These are phyloP conservation scores for Synergus umbraculus DNA, from an alignment of 2,888 invertebrate species.

Conservation along the genomic window DNA sequence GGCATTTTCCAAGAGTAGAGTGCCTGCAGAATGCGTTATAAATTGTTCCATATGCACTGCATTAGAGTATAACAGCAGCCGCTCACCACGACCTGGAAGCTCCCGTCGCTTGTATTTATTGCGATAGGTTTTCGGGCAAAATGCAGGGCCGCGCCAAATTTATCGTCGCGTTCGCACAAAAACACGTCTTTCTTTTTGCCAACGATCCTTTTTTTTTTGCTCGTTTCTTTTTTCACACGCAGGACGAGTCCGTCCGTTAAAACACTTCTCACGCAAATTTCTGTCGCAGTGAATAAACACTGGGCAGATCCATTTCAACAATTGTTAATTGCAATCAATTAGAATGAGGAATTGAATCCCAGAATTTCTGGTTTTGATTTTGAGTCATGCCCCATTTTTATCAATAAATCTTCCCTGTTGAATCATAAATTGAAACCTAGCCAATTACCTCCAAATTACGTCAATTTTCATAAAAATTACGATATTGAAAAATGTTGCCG, in stretches of 20 bases:
- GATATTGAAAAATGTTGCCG: background rate
- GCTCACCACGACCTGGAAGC: conserved; percentile 53
- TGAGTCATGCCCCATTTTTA: background rate
- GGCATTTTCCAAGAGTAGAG: background rate
- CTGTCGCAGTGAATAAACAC: conserved; percentile 42
- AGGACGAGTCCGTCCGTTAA: conserved; percentile 30
- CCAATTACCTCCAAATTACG: too few relatives aligned
- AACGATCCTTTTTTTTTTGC: conserved; percentile 25
- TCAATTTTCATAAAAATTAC: background rate
- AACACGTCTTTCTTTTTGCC: conserved; percentile 47
- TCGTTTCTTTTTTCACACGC: conserved; percentile 41
- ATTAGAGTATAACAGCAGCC: conserved; percentile 69
- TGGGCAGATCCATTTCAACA: background rate
- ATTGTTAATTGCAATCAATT: conserved; percentile 15
- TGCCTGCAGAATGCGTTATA: conserved; percentile 55
- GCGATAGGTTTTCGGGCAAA: conserved; percentile 75
- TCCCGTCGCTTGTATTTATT: conserved; percentile 72
- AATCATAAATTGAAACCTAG: too few relatives aligned
- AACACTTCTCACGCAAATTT: conserved; percentile 48
- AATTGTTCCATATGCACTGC: conserved; percentile 75
- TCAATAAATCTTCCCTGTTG: background rate
- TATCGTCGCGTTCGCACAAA: conserved; percentile 67
- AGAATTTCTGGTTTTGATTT: background rate
- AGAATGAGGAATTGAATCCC: background rate
- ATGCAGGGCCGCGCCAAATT: conserved; percentile 69